Evolutionary conservation across 1,140 invertebrate genomes (phyloP).

Genomic region (Leptopilina clavipes): DNA sequence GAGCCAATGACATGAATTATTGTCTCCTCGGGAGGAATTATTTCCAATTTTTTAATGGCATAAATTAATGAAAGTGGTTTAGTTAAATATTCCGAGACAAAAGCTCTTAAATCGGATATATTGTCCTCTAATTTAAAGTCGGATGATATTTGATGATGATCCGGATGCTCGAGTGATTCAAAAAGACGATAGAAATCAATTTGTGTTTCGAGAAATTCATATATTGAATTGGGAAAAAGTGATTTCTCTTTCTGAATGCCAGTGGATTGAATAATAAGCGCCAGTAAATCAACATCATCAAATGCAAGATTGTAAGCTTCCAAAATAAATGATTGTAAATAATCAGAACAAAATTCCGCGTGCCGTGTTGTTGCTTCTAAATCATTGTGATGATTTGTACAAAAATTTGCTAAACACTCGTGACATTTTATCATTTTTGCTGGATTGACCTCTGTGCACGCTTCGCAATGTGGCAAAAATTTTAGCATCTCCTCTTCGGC

Average conservation of each 20-base stretch:
- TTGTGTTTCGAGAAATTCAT: slow-evolving; percentile 3
- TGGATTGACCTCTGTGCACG: not conserved
- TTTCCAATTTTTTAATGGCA: not conserved
- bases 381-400: not conserved
- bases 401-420: not conserved
- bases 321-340: not conserved
- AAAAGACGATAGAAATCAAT: not conserved
- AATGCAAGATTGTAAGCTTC: not conserved
- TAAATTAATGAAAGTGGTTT: slow-evolving; percentile 1
- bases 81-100: not conserved
- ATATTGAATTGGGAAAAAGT: not conserved
- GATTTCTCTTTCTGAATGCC: not conserved
- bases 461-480: slow-evolving; percentile 1
- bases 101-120: not conserved
- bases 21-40: not conserved
- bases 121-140: not conserved
- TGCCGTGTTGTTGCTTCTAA: not conserved
- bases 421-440: not conserved
- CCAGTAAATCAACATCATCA: not conserved
- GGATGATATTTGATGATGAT: not conserved
- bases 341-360: slow-evolving; percentile 8
- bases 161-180: not conserved
- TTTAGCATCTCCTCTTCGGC: not conserved
- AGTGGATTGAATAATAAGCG: not conserved
- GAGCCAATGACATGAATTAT: not conserved